Percentiles rank a stretch among this genome's conserved stretches.
These are phyloP conservation scores for Sterrhoptilus dennistouni DNA, from an alignment of 2,113 vertebrate genomes.

Conservation along the genomic window DNA sequence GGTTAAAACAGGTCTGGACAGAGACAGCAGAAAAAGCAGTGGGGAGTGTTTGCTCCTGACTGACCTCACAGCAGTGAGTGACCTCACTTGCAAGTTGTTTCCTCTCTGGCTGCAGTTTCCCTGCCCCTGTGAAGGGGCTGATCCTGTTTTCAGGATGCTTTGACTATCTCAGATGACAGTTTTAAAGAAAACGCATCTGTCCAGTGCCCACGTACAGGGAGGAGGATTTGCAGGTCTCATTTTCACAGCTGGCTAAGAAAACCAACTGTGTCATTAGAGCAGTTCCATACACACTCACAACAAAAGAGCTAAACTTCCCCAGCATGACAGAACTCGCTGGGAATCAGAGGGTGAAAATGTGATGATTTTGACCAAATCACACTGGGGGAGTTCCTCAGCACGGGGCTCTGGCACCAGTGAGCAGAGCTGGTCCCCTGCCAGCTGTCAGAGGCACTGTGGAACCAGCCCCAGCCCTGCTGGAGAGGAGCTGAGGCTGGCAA, in stretches of 20 bases:
- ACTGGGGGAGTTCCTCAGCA: background rate
- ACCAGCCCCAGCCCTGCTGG: background rate
- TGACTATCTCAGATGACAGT: background rate
- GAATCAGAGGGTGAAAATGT: background rate
- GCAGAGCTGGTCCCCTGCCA: background rate
- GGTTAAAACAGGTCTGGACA: background rate
- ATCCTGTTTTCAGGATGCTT: background rate
- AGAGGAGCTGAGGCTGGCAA: background rate
- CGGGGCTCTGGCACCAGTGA: background rate
- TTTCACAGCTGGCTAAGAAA: background rate
- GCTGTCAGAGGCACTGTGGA: background rate
- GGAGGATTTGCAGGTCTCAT: background rate
- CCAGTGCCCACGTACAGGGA: background rate
- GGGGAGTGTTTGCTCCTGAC: background rate
- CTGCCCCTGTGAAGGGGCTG: background rate
- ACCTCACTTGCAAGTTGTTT: background rate
- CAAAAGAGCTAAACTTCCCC: background rate
- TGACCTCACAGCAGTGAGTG: background rate
- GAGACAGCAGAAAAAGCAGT: background rate
- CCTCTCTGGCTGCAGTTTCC: background rate
- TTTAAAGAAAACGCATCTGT: background rate
- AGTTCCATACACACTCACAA: background rate
- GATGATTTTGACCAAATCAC: background rate
- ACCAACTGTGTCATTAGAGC: background rate
- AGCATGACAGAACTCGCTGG: background rate